Conservation (phyloP, 2,888 invertebrate species). For the Neria commutata region DNA sequence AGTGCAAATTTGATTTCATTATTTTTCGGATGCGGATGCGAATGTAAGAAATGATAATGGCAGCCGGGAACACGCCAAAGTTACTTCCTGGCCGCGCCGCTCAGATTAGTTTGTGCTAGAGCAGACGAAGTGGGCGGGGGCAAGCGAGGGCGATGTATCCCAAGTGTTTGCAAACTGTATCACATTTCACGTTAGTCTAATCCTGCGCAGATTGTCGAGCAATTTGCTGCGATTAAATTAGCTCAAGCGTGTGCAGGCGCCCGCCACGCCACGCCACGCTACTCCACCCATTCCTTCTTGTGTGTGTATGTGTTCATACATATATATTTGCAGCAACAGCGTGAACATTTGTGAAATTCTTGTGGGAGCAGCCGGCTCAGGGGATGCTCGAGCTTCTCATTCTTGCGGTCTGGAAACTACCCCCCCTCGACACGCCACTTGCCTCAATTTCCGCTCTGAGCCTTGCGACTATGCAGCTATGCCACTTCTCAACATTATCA, state of each 20-base stretch:
- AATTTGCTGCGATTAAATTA: constrained; percentile 62
- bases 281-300: constrained; percentile 22
- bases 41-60: background rate
- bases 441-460: constrained; percentile 29
- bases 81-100: background rate
- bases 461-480: background rate
- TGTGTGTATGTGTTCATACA: constrained; percentile 12
- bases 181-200: constrained; percentile 47
- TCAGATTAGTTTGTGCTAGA: no score
- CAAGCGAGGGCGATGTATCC: no score
- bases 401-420: constrained; percentile 46
- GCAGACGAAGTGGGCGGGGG: no score
- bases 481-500: background rate
- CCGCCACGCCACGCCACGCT: background rate
- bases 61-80: background rate
- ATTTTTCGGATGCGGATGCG: constrained; percentile 1
- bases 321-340: constrained; percentile 4
- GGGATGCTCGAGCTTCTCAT: constrained; percentile 24
- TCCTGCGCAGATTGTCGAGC: constrained; percentile 59
- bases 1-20: background rate
- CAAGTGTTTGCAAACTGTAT: constrained; percentile 17
- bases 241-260: constrained; percentile 46
- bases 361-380: constrained; percentile 21
- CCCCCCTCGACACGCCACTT: constrained; percentile 37
- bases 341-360: constrained; percentile 13